These are phyloP conservation scores for Periphyllus acericola DNA, from an alignment of 2,888 invertebrate species.

Conservation along the genomic window DNA sequence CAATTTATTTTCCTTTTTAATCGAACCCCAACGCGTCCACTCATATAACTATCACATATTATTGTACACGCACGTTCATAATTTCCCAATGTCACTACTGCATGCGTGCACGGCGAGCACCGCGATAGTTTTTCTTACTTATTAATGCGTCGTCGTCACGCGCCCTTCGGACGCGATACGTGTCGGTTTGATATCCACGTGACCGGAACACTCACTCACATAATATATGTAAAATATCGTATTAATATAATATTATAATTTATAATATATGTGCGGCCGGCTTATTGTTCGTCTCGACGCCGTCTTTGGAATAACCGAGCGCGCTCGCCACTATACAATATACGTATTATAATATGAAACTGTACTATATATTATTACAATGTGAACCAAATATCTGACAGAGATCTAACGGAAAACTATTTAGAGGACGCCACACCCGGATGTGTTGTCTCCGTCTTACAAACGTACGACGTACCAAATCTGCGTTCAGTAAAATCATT, in stretches of 20 bases:
- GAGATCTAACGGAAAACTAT: too few relatives aligned
- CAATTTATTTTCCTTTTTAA: neutral
- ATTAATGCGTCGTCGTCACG: neutral
- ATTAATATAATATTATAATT: neutral
- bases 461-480: too few relatives aligned
- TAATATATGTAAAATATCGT: neutral
- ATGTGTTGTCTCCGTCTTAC: too few relatives aligned
- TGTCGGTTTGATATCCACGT: conserved; percentile 23
- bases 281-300: neutral
- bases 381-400: too few relatives aligned
- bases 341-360: neutral
- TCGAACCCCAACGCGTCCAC: neutral
- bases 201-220: conserved; percentile 38
- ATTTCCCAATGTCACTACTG: neutral
- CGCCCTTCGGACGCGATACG: neutral
- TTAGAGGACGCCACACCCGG: too few relatives aligned
- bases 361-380: neutral
- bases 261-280: neutral
- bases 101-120: neutral
- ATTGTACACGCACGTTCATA: neutral
- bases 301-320: neutral
- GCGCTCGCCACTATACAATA: neutral
- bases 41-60: neutral
- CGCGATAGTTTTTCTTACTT: neutral
- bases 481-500: too few relatives aligned